Conservation (phyloP, 1,140 invertebrate species). For the Schmidtea mediterranea region DNA sequence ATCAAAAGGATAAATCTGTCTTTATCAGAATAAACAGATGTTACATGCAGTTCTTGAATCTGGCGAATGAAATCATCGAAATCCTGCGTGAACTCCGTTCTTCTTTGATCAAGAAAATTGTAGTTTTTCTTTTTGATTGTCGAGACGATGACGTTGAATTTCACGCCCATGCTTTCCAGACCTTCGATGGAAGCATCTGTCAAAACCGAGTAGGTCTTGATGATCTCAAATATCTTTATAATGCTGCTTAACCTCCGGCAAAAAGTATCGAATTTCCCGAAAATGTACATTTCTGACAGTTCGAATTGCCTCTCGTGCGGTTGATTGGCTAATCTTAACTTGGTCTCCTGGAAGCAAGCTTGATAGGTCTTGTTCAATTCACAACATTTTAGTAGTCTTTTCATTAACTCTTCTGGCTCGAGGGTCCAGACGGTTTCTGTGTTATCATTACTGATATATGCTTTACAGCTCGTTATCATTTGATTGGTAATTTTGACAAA, state of each 20-base stretch:
- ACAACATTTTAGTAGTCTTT: slow-evolving; percentile 55
- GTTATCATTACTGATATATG: slow-evolving; percentile 57
- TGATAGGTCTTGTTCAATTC: slow-evolving; percentile 48
- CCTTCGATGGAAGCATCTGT: slow-evolving; percentile 24
- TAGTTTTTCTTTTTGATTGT: slow-evolving; percentile 54
- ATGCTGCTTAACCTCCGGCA: slow-evolving; percentile 59
- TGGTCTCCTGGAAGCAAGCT: slow-evolving; percentile 27
- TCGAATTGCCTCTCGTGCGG: slow-evolving; percentile 47
- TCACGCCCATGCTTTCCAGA: slow-evolving; percentile 19
- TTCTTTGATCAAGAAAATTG: slow-evolving; percentile 64
- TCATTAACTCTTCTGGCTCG: slow-evolving; percentile 17
- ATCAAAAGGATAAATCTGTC: neutral
- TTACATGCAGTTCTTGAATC: slow-evolving; percentile 41
- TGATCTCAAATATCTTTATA: slow-evolving; percentile 55
- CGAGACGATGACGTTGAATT: slow-evolving; percentile 33
- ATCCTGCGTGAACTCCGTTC: slow-evolving; percentile 56
- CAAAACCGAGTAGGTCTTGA: slow-evolving; percentile 33
- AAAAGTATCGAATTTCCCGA: slow-evolving; percentile 78
- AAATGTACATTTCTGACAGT: slow-evolving; percentile 81
- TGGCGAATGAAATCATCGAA: slow-evolving; percentile 50
- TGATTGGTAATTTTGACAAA: slow-evolving; percentile 56
- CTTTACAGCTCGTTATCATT: slow-evolving; percentile 76
- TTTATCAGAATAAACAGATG: too few relatives aligned
- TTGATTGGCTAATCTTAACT: slow-evolving; percentile 28
- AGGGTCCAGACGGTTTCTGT: slow-evolving; percentile 54